Conservation (phyloP, 2,797 vertebrate species). For the Gephyroberyx darwinii region DNA sequence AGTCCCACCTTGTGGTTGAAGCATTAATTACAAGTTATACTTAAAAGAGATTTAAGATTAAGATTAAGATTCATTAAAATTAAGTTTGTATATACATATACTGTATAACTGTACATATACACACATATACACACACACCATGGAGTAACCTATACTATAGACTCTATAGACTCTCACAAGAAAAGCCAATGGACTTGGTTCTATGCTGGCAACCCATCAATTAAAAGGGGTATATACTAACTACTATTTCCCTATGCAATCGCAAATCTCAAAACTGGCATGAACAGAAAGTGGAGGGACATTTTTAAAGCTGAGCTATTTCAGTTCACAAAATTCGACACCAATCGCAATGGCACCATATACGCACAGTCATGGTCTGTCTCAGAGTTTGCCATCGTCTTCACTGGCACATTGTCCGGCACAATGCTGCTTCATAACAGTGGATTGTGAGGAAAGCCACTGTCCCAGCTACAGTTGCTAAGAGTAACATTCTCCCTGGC, state of each 20-base stretch:
- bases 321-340: not conserved
- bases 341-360: no score
- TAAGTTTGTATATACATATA: no score
- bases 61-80: no score
- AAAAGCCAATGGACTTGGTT: slow-evolving; percentile 36
- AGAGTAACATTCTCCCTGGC: slow-evolving; percentile 10
- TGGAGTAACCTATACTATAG: no score
- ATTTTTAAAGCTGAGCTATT: slow-evolving; percentile 44
- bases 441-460: slow-evolving; percentile 11
- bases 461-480: slow-evolving; percentile 11
- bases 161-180: not conserved
- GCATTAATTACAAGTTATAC: slow-evolving; percentile 31
- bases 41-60: not conserved
- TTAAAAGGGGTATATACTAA: no score
- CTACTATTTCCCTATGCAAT: no score
- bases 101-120: no score
- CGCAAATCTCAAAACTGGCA: not conserved
- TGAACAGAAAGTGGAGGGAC: slow-evolving; percentile 21
- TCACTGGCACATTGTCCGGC: not conserved
- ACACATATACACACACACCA: no score
- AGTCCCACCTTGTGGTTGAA: slow-evolving; percentile 70
- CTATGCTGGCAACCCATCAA: no score
- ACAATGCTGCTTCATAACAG: slow-evolving; percentile 18
- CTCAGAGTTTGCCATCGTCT: slow-evolving; percentile 4
- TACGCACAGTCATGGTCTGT: not conserved